A percentile compares a stretch with the other conserved stretches of the same genome.
Conservation (phyloP, 1,140 invertebrate genomes). For the Vanessa tameamea region DNA sequence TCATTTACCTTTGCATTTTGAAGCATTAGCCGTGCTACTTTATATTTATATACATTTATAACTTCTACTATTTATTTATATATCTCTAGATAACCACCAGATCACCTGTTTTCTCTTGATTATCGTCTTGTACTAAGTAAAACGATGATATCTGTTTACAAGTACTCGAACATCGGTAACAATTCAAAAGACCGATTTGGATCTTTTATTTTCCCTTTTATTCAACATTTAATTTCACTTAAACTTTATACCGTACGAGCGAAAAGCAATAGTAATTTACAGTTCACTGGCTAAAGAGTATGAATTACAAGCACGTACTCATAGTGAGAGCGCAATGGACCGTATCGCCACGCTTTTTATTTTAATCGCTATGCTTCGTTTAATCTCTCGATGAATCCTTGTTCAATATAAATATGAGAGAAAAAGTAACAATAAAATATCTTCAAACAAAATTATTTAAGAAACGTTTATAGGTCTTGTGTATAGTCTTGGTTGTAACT, state of each 20-base stretch:
- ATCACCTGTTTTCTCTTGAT: no score
- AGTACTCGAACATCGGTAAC: no score
- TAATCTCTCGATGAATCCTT: conserved; percentile 18
- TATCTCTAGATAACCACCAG: no score
- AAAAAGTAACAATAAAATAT: neutral
- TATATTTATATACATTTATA: no score
- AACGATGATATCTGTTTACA: no score
- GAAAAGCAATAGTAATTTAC: conserved; percentile 32
- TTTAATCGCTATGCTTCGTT: conserved; percentile 13
- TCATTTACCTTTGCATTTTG: no score
- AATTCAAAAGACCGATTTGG: no score
- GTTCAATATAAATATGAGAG: neutral
- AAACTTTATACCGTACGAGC: conserved; percentile 13
- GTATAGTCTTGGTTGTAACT: no score
- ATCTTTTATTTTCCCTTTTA: no score
- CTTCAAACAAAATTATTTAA: neutral
- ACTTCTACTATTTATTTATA: no score
- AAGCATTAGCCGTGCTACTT: no score
- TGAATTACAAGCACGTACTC: conserved; percentile 28
- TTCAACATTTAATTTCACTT: conserved; percentile 17
- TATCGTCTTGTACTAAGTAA: no score
- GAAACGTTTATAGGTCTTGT: neutral
- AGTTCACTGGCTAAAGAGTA: conserved; percentile 22
- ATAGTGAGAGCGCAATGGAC: conserved; percentile 25
- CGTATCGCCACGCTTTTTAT: conserved; percentile 14